These are phyloP conservation scores for Pristionchus pacificus DNA, from an alignment of 1,140 invertebrate genomes.

Conservation along the genomic window DNA sequence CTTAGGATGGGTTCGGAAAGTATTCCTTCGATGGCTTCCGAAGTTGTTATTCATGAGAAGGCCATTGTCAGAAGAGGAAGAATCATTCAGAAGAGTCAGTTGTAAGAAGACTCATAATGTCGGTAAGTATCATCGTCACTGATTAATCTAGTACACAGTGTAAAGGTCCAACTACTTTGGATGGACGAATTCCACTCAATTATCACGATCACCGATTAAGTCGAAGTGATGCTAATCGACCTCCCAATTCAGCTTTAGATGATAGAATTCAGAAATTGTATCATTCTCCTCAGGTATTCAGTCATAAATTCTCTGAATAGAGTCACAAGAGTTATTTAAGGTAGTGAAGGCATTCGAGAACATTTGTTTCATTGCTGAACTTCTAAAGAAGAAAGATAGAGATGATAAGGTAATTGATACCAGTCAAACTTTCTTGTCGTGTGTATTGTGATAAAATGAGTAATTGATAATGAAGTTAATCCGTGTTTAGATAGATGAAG, in stretches of 20 bases:
- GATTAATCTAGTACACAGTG: neutral
- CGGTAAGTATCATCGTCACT: neutral
- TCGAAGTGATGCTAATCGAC: constrained; percentile 31
- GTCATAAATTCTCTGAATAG: neutral
- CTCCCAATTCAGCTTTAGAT: constrained; percentile 38
- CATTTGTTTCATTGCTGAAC: constrained; percentile 55
- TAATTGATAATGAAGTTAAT: neutral
- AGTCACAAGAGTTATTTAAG: neutral
- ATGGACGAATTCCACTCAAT: constrained; percentile 41
- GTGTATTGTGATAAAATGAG: neutral
- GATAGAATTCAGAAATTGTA: constrained; percentile 48
- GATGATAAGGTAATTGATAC: constrained; percentile 55
- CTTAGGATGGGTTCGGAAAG: constrained; percentile 78
- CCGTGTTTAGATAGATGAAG: constrained; percentile 61
- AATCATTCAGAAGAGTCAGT: constrained; percentile 25
- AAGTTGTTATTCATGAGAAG: constrained; percentile 63
- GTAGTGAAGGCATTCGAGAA: constrained; percentile 57
- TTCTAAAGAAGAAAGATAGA: constrained; percentile 55
- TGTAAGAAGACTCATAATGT: constrained; percentile 13
- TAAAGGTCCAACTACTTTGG: constrained; percentile 27
- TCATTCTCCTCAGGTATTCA: constrained; percentile 44
- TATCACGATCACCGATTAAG: constrained; percentile 48
- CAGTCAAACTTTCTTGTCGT: no score
- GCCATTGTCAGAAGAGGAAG: constrained; percentile 47
- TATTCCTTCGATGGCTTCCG: constrained; percentile 84